Base-by-base conservation (phyloP, 1,140 invertebrate species). In the Dinoponera quadriceps region DNA sequence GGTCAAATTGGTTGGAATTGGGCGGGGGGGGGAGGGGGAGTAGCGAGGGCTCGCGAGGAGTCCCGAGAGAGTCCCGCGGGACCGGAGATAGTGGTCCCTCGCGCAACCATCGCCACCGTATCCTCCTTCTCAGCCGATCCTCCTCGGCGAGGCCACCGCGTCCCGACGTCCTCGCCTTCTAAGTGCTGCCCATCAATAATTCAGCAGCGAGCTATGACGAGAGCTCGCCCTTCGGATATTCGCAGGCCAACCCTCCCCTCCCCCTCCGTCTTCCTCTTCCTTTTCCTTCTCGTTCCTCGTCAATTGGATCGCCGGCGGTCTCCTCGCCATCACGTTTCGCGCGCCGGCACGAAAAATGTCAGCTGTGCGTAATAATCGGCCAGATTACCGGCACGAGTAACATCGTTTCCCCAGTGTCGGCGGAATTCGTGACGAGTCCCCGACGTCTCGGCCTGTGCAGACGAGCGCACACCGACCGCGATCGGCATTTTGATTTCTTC, bases 1-100 rank as follows among this genome's bases (percentile, higher is more conserved):
- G 94, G 92, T 93, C 91, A 95, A 95, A 95, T 95, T 95, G 94
- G 94, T 95, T 94, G 93, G 94, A 95, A 95, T 95, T 95, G 95
- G 94, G 92, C 94, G 93, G 92, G 90, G 91, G 88, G 86, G 91
- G 89, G n/a, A n/a, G 90, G 91, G 85, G 22, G 65, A 49, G 22
- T 9, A 49, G 57, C 80, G 54, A 22, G 86, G 81, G 77, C 84
- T 72, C 91, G 86, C 83, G 87, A 88, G 72, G n/a, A n/a, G 88
- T 85, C 83, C 69, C 90, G 88, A 81, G 85, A 84, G 85, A 84
- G 85, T 91, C 91, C 93, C 92, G 83, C 66, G 85, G 91, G 91
- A 89, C 71, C 25, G 25, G 20, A 69, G 82, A 83, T 78, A 69
- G 83, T 38, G 65, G 73, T 83, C 72, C 60, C 69, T 57, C 73